Evolutionary conservation across 2,888 invertebrate genomes (phyloP).

Genomic region (Germaria angustata): DNA sequence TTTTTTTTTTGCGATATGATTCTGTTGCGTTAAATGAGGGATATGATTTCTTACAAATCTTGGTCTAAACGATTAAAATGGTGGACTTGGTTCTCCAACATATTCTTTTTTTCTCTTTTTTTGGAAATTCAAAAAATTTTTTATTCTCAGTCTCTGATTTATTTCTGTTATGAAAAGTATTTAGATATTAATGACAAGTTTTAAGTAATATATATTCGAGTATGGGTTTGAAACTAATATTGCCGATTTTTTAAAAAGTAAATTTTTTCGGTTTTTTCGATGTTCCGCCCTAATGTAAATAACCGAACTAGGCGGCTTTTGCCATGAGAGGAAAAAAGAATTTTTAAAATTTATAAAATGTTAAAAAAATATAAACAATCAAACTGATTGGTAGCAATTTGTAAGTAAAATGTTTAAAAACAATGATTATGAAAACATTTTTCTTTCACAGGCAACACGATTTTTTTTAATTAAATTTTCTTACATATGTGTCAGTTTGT

Average conservation of each 20-base stretch:
- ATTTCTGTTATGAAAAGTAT: not conserved
- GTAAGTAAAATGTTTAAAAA: conserved; percentile 68
- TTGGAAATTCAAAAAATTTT: too few species aligned
- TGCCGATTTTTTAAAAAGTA: too few species aligned
- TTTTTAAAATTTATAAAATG: conserved; percentile 52
- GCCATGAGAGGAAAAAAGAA: not conserved
- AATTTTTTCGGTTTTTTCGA: too few species aligned
- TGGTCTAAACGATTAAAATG: too few species aligned
- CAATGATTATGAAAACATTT: conserved; percentile 60
- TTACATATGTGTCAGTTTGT: conserved; percentile 62
- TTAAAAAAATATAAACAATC: conserved; percentile 50
- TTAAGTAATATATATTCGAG: too few species aligned
- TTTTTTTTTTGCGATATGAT: too few species aligned
- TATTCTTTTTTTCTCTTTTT: too few species aligned
- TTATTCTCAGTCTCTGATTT: not conserved
- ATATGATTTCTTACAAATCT: too few species aligned
- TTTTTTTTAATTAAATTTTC: conserved; percentile 11
- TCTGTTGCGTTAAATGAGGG: too few species aligned
- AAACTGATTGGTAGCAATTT: conserved; percentile 70
- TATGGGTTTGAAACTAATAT: too few species aligned
- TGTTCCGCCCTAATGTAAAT: conserved; percentile 20
- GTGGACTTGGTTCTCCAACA: too few species aligned
- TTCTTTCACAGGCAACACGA: conserved; percentile 22
- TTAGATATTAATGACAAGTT: too few species aligned
- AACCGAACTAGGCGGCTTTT: conserved; percentile 23